phyloP scores from a whole-genome alignment of 2,797 vertebrate species.

The Takifugu ocellatus region DNA sequence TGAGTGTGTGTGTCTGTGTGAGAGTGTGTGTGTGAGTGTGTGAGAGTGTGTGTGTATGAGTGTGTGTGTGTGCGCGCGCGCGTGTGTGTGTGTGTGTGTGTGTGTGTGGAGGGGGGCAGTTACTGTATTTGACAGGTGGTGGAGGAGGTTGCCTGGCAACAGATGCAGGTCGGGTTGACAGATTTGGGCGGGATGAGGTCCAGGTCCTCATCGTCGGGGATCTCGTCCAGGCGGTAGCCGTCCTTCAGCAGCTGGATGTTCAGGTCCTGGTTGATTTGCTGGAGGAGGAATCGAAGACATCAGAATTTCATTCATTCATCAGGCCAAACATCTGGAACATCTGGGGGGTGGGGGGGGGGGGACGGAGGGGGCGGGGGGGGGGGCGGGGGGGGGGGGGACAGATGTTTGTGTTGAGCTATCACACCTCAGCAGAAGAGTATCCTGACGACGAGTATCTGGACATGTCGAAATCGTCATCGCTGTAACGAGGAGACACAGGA shows the following conservation, averaged over 20 bases:
- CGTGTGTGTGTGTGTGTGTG: not conserved
- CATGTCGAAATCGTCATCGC: conserved; percentile 96
- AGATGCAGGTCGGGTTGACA: conserved; percentile 97
- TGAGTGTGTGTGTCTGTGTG: too few relatives aligned
- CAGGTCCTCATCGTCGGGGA: conserved; percentile 94
- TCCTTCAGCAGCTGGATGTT: conserved; percentile 98
- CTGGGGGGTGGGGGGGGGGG: too few relatives aligned
- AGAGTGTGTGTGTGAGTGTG: too few relatives aligned
- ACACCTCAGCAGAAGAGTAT: conserved; percentile 97
- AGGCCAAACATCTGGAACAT: too few relatives aligned
- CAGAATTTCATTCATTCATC: not conserved
- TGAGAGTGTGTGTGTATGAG: too few relatives aligned
- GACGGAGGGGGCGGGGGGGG: too few relatives aligned
- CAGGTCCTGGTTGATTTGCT: conserved; percentile 99
- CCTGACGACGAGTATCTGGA: conserved; percentile 96
- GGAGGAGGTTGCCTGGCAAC: conserved; percentile 95
- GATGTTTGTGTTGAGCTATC: conserved; percentile 42
- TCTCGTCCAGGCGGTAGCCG: conserved; percentile 95
- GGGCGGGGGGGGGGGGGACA: too few relatives aligned
- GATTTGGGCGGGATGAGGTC: conserved; percentile 96
- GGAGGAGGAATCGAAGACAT: conserved; percentile 34
- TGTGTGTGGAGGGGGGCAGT: conserved; percentile 40
- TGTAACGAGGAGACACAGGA: conserved; percentile 47
- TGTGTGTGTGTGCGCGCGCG: too few relatives aligned
- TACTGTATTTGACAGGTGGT: conserved; percentile 98